Evolutionary conservation across 2,888 invertebrate species (phyloP).

Genomic region (Tipula confusa): DNA sequence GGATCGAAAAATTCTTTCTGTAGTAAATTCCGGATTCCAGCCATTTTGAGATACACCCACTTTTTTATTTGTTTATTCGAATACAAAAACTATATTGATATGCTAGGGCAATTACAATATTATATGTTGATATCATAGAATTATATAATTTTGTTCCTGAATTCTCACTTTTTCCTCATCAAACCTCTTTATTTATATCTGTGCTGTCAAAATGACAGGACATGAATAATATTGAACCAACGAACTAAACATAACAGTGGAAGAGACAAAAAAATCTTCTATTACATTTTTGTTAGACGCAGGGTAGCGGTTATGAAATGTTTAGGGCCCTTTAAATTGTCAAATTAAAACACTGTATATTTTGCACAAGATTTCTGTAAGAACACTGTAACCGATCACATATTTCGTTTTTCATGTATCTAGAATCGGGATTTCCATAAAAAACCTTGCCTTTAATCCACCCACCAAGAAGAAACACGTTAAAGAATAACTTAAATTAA

Average conservation of each 20-base stretch:
- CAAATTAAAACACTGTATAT: no score
- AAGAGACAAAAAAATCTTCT: background rate
- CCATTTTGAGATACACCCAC: conserved; percentile 50
- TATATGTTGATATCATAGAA: background rate
- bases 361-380: no score
- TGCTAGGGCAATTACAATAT: background rate
- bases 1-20: conserved; percentile 76
- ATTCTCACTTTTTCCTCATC: background rate
- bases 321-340: no score
- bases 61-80: background rate
- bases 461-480: background rate
- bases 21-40: conserved; percentile 68
- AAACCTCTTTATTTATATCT: background rate
- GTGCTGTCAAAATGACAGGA: background rate
- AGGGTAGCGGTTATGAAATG: no score
- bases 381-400: no score
- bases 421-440: no score
- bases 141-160: background rate
- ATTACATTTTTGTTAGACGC: background rate
- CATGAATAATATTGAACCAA: background rate
- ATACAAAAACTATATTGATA: background rate
- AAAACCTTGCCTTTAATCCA: background rate
- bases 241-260: background rate
- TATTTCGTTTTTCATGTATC: no score
- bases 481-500: background rate